A percentile compares a stretch with the other conserved stretches of the same genome.
These are phyloP conservation scores for Falcunculus frontatus DNA, from an alignment of 2,113 vertebrate genomes.

Conservation along the genomic window DNA sequence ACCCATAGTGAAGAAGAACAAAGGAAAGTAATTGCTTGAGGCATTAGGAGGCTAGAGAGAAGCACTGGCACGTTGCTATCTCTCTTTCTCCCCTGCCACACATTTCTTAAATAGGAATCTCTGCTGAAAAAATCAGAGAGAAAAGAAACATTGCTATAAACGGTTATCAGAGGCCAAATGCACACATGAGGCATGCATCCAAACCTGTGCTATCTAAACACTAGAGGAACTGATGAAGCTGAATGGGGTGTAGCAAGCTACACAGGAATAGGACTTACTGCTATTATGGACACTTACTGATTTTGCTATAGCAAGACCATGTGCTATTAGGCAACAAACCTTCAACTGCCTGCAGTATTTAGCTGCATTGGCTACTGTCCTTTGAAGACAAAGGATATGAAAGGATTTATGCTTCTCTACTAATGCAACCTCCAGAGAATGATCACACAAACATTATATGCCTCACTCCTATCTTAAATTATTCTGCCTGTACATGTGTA, in stretches of 20 bases:
- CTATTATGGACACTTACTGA: accelerated
- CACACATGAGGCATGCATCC: not conserved
- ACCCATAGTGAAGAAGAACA: not conserved
- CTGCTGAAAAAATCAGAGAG: not conserved
- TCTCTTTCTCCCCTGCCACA: not conserved
- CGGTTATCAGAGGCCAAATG: not conserved
- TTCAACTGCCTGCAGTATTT: not conserved
- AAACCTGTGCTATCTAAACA: not conserved
- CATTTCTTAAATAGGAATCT: not conserved
- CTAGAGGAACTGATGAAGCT: not conserved
- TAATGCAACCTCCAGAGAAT: not conserved
- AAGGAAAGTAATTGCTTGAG: not conserved
- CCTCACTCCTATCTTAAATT: not conserved
- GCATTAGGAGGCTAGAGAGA: not conserved
- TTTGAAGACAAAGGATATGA: not conserved
- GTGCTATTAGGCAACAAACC: not conserved
- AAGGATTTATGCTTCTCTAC: not conserved
- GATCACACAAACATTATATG: not conserved
- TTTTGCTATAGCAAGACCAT: not conserved
- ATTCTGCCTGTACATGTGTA: not conserved
- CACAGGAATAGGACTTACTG: not conserved
- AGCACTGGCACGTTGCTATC: not conserved
- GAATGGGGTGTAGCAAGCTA: not conserved
- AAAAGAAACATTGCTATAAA: not conserved
- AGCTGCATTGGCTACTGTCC: not conserved